phyloP scores from a whole-genome alignment of 2,113 vertebrate species.

The Bubo blakistoni region DNA sequence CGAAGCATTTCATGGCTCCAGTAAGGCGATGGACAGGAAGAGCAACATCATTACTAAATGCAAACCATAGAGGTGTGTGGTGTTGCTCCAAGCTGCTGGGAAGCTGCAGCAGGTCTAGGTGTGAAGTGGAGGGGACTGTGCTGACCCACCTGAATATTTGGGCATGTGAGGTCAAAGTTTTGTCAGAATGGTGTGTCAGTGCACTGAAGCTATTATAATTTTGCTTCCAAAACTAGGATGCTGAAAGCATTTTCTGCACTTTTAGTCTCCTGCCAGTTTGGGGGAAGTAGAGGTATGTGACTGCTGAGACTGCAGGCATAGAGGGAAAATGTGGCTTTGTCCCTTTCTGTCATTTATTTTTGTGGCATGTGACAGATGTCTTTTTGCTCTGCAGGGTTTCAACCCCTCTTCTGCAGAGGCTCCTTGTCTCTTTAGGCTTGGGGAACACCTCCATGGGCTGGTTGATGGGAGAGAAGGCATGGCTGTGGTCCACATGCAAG shows the following conservation, averaged over 20 bases:
- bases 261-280: background rate
- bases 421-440: background rate
- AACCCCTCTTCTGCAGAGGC: background rate
- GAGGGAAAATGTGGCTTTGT: background rate
- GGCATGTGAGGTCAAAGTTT: background rate
- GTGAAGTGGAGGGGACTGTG: background rate
- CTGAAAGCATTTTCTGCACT: background rate
- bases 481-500: fast-evolving
- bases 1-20: background rate
- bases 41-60: background rate
- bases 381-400: background rate
- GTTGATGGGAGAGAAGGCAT: fast-evolving
- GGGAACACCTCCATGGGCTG: background rate
- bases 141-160: background rate
- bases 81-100: background rate
- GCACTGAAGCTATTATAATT: background rate
- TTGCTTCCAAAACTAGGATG: background rate
- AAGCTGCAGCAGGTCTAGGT: background rate
- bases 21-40: fast-evolving
- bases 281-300: background rate
- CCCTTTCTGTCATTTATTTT: background rate
- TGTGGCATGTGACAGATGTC: background rate
- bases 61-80: background rate
- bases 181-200: background rate
- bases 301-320: fast-evolving